These are phyloP conservation scores for Desmophyllum pertusum DNA, from an alignment of 92 coral and sea anemone genomes.

Conservation along the genomic window DNA sequence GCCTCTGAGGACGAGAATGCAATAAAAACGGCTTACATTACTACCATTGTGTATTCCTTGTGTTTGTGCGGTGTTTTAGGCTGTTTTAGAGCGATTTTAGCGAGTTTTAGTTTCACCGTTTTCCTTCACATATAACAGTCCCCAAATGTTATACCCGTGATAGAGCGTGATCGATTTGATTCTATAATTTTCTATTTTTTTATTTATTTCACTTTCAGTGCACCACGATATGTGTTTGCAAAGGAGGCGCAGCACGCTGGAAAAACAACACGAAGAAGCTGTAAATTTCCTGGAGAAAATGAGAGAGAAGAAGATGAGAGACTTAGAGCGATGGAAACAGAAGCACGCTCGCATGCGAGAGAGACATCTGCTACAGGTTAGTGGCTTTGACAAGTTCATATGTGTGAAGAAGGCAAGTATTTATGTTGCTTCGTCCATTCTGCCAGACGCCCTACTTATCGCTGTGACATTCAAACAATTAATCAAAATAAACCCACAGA, in stretches of 20 bases:
- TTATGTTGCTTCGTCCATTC: background rate
- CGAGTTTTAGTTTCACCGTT: too few species aligned
- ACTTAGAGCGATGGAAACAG: constrained; percentile 72
- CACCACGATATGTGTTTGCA: constrained; percentile 50
- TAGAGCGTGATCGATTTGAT: too few species aligned
- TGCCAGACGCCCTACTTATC: background rate
- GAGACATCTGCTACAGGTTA: constrained; percentile 23
- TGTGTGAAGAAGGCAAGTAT: background rate
- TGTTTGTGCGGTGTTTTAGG: too few species aligned
- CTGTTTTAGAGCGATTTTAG: too few species aligned
- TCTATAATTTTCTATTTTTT: background rate
- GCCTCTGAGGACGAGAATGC: too few species aligned
- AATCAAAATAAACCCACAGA: too few species aligned
- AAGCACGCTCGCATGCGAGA: constrained; percentile 52
- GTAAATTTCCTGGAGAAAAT: constrained; percentile 74
- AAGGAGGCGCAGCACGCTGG: constrained; percentile 62
- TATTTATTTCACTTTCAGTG: constrained; percentile 29
- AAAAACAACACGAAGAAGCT: constrained; percentile 70
- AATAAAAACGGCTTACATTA: too few species aligned
- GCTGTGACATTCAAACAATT: background rate
- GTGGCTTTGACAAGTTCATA: background rate
- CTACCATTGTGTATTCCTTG: too few species aligned
- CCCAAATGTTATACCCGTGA: too few species aligned
- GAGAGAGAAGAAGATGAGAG: constrained; percentile 65
- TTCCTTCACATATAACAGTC: too few species aligned